These are phyloP conservation scores for Atractosteus spatula DNA, from an alignment of 2,113 vertebrate species.

Conservation along the genomic window DNA sequence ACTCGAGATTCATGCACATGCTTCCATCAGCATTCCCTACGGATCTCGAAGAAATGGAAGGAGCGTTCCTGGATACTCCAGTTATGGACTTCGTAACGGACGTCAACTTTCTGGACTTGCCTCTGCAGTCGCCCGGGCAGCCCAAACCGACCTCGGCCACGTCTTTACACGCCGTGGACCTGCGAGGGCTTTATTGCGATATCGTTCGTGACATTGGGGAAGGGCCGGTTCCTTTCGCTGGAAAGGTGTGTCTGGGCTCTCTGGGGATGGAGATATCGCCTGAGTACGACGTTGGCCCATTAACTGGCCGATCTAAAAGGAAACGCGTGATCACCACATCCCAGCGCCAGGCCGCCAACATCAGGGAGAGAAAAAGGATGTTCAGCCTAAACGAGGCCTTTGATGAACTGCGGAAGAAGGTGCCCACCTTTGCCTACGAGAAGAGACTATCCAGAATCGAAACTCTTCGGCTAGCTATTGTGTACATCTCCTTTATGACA, in stretches of 20 bases:
- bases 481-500: slow-evolving; percentile 97
- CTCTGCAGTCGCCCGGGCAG: slow-evolving; percentile 32
- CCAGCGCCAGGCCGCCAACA: slow-evolving; percentile 91
- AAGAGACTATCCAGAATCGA: slow-evolving; percentile 93
- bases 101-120: slow-evolving; percentile 58
- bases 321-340: slow-evolving; percentile 84
- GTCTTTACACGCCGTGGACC: slow-evolving; percentile 26
- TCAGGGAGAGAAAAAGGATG: slow-evolving; percentile 91
- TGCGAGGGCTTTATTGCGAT: slow-evolving; percentile 50
- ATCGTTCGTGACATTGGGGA: slow-evolving; percentile 40
- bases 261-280: slow-evolving; percentile 39
- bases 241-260: slow-evolving; percentile 29
- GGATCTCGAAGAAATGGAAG: slow-evolving; percentile 47
- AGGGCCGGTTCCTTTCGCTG: slow-evolving; percentile 29
- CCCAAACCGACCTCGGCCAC: slow-evolving; percentile 35
- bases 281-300: slow-evolving; percentile 31
- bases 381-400: slow-evolving; percentile 96
- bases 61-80: slow-evolving; percentile 52
- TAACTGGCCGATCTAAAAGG: slow-evolving; percentile 69
- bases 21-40: slow-evolving; percentile 33
- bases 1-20: background rate
- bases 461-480: slow-evolving; percentile 88
- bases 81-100: slow-evolving; percentile 71
- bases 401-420: slow-evolving; percentile 86
- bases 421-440: slow-evolving; percentile 95